Evolutionary conservation across 2,797 vertebrate species (phyloP), one percentile per base, ranked within the genome.

Genomic region (Malacoctenus gilli): DNA sequence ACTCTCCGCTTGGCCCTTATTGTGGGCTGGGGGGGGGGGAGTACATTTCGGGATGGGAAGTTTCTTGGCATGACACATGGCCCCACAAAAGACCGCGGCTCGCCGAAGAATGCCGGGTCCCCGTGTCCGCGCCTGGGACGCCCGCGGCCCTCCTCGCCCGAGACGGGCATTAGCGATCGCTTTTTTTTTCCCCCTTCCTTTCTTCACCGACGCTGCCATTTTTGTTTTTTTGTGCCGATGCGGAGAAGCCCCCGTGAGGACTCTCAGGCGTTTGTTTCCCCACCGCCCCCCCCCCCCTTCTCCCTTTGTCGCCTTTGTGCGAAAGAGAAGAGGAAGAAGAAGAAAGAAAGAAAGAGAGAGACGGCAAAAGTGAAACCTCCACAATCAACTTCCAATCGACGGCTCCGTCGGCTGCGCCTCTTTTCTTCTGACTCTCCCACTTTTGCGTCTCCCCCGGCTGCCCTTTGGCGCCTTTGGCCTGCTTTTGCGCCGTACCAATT

Each of bases 201-300:
- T n/a, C n/a, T n/a, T n/a, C n/a, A 90, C 95, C 89, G 94, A 93
- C 92, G 86, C 91, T 91, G 92, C 92, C 93, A 94, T 96, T 95
- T 97, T 72, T 23, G 22, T n/a, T 61, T 70, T 80, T 81, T 83
- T 82, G 76, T 85, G 66, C 82, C 58, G 59, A 82, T 61, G 55
- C 85, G 88, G 90, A 87, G 89, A 83, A 61, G 89, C 90, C 92
- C 90, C 92, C 87, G 89, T 89, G 72, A 95, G 93, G 89, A 87
- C 59, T 78, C 82, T 76, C 52, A 69, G 87, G 89, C 91, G 89
- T 85, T 85, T 92, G 90, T 92, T 87, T 89, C 85, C 11, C 28
- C 4, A 8, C 22, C 22, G 22, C 28, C 28, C 28, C 47, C 32
- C 4, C 22, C 32, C 50, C 18, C 37, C 41, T 4, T 34, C 15